Evolutionary conservation across 2,113 vertebrate genomes (phyloP).

Genomic region (Callocephalon fimbriatum): DNA sequence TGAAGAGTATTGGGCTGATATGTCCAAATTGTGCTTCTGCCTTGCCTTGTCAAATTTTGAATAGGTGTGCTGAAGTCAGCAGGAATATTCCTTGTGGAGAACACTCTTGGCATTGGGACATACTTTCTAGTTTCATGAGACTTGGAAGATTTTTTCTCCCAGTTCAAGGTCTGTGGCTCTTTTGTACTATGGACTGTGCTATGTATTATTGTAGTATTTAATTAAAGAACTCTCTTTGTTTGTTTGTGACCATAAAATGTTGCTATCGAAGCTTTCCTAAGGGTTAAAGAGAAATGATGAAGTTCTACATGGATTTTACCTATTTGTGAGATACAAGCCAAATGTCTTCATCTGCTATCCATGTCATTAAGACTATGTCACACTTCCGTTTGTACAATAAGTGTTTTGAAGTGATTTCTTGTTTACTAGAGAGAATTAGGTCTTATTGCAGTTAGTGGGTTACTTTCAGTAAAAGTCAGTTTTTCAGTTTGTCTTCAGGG

Average conservation of each 20-base stretch:
- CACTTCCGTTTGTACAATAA: not conserved
- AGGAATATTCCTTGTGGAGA: not conserved
- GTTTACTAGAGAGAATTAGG: not conserved
- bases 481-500: slow-evolving; percentile 43
- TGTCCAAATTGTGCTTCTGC: not conserved
- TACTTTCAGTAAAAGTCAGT: slow-evolving; percentile 22
- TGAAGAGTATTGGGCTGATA: not conserved
- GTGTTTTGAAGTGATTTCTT: not conserved
- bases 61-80: not conserved
- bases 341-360: not conserved
- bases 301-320: not conserved
- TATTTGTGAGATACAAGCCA: not conserved
- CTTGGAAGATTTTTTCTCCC: not conserved
- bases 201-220: not conserved
- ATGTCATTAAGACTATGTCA: not conserved
- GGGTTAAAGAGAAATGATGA: not conserved
- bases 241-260: not conserved
- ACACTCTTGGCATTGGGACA: not conserved
- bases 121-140: not conserved
- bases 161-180: not conserved
- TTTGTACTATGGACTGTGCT: not conserved
- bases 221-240: not conserved
- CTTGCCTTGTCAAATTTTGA: not conserved
- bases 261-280: fast-evolving
- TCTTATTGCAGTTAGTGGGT: slow-evolving; percentile 5